A percentile compares a stretch with the other conserved stretches of the same genome.
Evolutionary conservation across 2,113 vertebrate genomes (phyloP).

Genomic region (Lontra canadensis): DNA sequence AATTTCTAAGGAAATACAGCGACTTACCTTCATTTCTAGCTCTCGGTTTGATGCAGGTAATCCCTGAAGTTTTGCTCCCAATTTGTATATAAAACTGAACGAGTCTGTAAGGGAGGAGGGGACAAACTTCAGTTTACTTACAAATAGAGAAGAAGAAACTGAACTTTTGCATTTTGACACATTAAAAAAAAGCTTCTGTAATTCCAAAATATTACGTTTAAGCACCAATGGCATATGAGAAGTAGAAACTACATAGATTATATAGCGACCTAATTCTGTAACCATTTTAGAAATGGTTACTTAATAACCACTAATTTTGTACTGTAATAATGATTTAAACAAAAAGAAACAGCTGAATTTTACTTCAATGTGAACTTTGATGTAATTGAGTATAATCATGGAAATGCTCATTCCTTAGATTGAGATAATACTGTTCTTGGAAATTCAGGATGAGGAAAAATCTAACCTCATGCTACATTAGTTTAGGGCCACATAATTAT

Average conservation of each 20-base stretch:
- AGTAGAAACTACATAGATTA: background rate
- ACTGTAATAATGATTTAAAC: constrained; percentile 13
- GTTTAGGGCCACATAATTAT: background rate
- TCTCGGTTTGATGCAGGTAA: constrained; percentile 93
- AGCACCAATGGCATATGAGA: background rate
- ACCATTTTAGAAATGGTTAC: background rate
- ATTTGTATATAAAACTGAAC: constrained; percentile 98
- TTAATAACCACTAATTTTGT: constrained; percentile 2
- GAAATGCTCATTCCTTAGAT: constrained; percentile 36
- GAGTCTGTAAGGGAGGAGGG: constrained; percentile 83
- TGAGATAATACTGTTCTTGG: background rate
- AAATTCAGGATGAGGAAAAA: constrained; percentile 17
- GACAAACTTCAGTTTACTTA: constrained; percentile 45
- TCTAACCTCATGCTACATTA: background rate
- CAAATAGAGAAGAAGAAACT: background rate
- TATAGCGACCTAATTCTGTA: background rate
- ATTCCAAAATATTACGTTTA: constrained; percentile 36
- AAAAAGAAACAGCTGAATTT: background rate
- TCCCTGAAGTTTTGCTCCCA: constrained; percentile 93
- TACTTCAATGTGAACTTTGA: background rate
- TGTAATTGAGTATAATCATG: background rate
- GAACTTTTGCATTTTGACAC: background rate
- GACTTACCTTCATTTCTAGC: constrained; percentile 95
- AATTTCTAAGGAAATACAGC: background rate
- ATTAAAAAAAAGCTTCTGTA: background rate